These are phyloP conservation scores for Penelope pileata DNA, from an alignment of 2,113 vertebrate genomes.

Conservation along the genomic window DNA sequence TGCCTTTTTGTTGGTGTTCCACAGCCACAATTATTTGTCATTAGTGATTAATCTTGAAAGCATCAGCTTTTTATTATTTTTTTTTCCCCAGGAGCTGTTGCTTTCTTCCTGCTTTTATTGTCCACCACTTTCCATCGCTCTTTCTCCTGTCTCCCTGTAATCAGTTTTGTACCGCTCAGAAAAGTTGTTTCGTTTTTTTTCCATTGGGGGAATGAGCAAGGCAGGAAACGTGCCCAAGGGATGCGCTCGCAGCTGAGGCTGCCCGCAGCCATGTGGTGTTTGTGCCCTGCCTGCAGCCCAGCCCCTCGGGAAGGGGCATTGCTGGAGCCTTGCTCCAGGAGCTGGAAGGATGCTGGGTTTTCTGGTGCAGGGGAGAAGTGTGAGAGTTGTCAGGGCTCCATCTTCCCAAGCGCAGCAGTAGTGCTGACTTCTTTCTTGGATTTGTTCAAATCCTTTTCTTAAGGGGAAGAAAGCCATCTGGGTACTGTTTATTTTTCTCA, in stretches of 20 bases:
- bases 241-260: not conserved
- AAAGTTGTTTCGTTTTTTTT: not conserved
- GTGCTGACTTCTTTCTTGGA: not conserved
- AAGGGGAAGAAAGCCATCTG: not conserved
- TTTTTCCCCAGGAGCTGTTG: not conserved
- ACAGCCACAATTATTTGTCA: slow-evolving; percentile 60
- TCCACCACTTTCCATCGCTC: not conserved
- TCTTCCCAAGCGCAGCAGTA: not conserved
- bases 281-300: not conserved
- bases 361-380: not conserved
- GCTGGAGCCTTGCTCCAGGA: not conserved
- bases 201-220: fast-evolving
- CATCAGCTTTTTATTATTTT: not conserved
- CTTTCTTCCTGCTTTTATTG: slow-evolving; percentile 16
- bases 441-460: not conserved
- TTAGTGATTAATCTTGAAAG: slow-evolving; percentile 67
- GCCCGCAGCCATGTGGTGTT: not conserved
- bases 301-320: not conserved
- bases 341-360: not conserved
- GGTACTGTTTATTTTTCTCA: not conserved
- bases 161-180: slow-evolving; percentile 10
- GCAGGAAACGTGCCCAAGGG: fast-evolving
- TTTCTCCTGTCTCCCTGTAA: slow-evolving; percentile 3
- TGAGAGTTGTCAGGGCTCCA: not conserved
- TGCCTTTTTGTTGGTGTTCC: slow-evolving; percentile 8